Evolutionary conservation across 35 echinoderm and acorn worm species (phyloP).

Genomic region (Heliocidaris tuberculata): DNA sequence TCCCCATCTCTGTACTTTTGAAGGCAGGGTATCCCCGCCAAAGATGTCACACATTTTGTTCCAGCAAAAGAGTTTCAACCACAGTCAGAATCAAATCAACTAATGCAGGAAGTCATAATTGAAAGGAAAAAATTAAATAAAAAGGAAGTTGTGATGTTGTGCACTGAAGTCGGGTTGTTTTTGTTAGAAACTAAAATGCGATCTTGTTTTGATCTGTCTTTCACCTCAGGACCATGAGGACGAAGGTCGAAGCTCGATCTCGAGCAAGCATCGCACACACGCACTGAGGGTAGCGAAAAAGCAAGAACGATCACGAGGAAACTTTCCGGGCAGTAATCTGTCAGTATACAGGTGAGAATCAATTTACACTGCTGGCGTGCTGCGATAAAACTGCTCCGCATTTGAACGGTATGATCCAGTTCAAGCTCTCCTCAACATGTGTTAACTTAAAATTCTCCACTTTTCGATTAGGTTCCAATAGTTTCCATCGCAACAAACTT

Average conservation of each 20-base stretch:
- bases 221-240: no score
- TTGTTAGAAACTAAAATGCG: background rate
- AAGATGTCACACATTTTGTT: constrained; percentile 32
- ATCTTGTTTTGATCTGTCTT: background rate
- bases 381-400: no score
- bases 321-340: background rate
- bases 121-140: background rate
- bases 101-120: background rate
- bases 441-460: background rate
- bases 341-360: background rate
- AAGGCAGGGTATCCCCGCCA: constrained; percentile 51
- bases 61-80: background rate
- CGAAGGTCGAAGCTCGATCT: background rate
- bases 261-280: background rate
- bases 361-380: background rate
- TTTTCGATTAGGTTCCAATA: background rate
- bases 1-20: constrained; percentile 82
- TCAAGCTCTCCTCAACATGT: background rate
- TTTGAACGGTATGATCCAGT: background rate
- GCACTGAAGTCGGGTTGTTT: no score
- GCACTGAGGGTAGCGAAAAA: background rate
- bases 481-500: background rate
- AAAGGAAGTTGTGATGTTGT: no score
- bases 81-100: background rate
- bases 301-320: background rate